Percentiles rank a stretch among this genome's conserved stretches.
phyloP scores from a whole-genome alignment of 2,797 vertebrate species.

The Zalophus californianus region DNA sequence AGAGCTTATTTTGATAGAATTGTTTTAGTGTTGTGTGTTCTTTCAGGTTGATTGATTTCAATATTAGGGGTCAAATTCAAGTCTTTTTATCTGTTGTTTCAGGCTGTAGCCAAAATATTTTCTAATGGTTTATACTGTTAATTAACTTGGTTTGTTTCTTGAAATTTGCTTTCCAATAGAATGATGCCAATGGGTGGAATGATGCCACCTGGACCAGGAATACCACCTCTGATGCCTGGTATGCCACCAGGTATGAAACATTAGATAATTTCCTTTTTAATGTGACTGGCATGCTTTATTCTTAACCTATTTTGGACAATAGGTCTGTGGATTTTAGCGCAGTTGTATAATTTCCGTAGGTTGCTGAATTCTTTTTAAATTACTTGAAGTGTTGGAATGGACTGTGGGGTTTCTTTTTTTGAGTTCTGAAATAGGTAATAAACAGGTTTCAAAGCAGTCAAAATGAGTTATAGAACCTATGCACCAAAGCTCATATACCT shows the following conservation, averaged over 20 bases:
- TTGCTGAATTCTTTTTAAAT: not conserved
- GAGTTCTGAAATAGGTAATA: not conserved
- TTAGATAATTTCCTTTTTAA: not conserved
- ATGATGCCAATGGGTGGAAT: conserved; percentile 99
- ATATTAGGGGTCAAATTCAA: conserved; percentile 49
- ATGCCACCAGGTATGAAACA: conserved; percentile 90
- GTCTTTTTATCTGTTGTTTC: conserved; percentile 67
- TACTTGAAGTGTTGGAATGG: not conserved
- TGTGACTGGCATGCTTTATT: not conserved
- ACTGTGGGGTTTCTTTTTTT: not conserved
- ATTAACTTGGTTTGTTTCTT: conserved; percentile 66
- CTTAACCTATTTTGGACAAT: not conserved
- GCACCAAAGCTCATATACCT: not conserved
- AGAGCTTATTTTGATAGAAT: conserved; percentile 35
- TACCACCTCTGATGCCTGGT: conserved; percentile 93
- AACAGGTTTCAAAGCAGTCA: not conserved
- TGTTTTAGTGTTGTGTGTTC: not conserved
- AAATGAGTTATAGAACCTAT: not conserved
- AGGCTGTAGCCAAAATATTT: conserved; percentile 64
- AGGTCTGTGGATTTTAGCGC: not conserved
- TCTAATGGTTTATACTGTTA: conserved; percentile 23
- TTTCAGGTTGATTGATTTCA: conserved; percentile 58
- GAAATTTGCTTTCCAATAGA: conserved; percentile 84
- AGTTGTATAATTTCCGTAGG: not conserved
- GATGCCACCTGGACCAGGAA: conserved; percentile 96